phyloP scores from a whole-genome alignment of 2,888 invertebrate species.

The Tanypteryx hageni region DNA sequence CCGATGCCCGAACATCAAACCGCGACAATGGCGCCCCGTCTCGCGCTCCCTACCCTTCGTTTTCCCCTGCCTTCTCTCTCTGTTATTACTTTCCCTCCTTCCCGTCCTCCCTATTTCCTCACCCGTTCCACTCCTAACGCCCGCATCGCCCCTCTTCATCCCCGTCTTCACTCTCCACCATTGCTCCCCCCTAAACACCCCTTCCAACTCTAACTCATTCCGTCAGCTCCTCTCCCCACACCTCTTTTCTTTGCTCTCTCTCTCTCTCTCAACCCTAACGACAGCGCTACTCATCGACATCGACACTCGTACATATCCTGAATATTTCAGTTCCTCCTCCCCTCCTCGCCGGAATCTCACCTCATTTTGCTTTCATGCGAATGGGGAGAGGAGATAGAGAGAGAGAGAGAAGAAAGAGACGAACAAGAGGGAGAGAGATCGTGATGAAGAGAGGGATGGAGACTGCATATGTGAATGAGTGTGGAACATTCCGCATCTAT shows the following conservation, averaged over 20 bases:
- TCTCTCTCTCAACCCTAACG: not conserved
- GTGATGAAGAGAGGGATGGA: too few relatives aligned
- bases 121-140: not conserved
- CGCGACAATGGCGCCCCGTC: not conserved
- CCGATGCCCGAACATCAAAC: too few relatives aligned
- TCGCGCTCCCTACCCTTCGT: not conserved
- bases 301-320: slow-evolving; percentile 36
- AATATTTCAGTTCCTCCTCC: slow-evolving; percentile 23
- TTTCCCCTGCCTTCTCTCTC: not conserved
- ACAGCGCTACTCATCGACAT: not conserved
- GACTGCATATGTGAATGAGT: too few relatives aligned
- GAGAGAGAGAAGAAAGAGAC: not conserved
- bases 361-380: not conserved
- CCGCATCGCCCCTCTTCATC: not conserved
- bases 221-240: not conserved
- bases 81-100: not conserved
- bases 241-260: too few relatives aligned
- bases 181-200: not conserved
- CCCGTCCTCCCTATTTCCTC: not conserved
- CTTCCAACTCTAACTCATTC: not conserved
- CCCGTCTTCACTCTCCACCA: too few relatives aligned
- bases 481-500: too few relatives aligned
- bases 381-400: too few relatives aligned
- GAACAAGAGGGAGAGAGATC: not conserved
- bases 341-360: not conserved